Percentiles rank a stretch among this genome's conserved stretches.
These are phyloP conservation scores for Diplodus sargus DNA, from an alignment of 2,797 vertebrate genomes.

Conservation along the genomic window DNA sequence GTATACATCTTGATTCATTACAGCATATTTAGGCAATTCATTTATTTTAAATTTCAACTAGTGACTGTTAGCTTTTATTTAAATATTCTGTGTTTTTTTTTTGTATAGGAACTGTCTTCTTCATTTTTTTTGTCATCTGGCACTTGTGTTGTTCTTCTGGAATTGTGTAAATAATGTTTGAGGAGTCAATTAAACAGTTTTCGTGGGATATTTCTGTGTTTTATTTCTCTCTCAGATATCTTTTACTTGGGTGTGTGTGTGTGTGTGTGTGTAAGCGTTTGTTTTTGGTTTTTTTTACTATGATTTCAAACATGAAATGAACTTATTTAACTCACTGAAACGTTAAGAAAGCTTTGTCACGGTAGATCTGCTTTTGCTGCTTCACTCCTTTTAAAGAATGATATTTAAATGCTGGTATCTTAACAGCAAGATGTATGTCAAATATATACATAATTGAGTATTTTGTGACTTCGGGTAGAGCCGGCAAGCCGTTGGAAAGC, in stretches of 20 bases:
- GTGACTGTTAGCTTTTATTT: constrained; percentile 72
- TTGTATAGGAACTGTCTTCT: constrained; percentile 61
- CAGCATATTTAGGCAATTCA: constrained; percentile 66
- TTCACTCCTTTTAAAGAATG: not conserved
- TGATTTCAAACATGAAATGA: not conserved
- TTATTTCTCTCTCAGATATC: constrained; percentile 21
- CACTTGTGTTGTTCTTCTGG: constrained; percentile 75
- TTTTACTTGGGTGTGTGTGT: constrained; percentile 2
- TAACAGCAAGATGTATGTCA: not conserved
- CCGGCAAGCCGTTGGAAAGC: not conserved
- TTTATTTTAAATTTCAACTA: constrained; percentile 46
- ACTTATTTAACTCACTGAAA: not conserved
- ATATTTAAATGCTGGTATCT: not conserved
- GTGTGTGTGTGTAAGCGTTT: not conserved
- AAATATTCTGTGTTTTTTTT: constrained; percentile 63
- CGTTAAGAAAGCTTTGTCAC: not conserved
- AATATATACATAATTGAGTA: no score
- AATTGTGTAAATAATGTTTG: constrained; percentile 84
- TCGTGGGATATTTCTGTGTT: constrained; percentile 64
- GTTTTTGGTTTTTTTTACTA: not conserved
- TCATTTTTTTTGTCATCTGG: constrained; percentile 65
- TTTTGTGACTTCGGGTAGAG: not conserved
- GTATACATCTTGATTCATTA: constrained; percentile 76
- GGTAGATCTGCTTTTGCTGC: not conserved
- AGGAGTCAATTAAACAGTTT: constrained; percentile 81